Conservation (phyloP, 2,797 vertebrate genomes). For the Pristis pectinata region DNA sequence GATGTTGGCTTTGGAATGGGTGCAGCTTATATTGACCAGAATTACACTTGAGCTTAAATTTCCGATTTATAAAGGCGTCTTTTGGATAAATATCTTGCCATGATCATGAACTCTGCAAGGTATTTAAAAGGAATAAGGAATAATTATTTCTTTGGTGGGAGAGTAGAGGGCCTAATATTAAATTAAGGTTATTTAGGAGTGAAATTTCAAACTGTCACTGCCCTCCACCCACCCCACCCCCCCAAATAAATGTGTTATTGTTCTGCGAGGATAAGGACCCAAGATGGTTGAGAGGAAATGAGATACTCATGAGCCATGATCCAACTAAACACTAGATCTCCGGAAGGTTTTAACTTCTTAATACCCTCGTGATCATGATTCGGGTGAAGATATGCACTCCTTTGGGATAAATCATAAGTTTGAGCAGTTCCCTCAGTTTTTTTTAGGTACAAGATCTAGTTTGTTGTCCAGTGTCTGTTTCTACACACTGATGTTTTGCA, state of each 20-base stretch:
- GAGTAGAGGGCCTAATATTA: background rate
- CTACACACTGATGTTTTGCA: background rate
- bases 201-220: background rate
- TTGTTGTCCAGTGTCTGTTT: background rate
- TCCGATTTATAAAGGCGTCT: background rate
- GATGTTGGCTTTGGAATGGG: background rate
- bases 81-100: background rate
- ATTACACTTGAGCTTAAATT: background rate
- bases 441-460: background rate
- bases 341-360: background rate
- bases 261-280: background rate
- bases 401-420: background rate
- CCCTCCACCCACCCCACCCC: no score
- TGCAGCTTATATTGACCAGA: background rate
- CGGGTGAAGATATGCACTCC: background rate
- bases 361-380: background rate
- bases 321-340: background rate
- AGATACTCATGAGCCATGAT: background rate
- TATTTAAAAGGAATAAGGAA: background rate
- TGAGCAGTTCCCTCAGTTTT: background rate
- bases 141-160: background rate
- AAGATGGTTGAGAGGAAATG: background rate
- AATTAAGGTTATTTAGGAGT: background rate
- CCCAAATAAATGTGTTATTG: no score
- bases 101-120: background rate